These are phyloP conservation scores for Sinella curviseta DNA, from an alignment of 1,140 invertebrate genomes.

Conservation along the genomic window DNA sequence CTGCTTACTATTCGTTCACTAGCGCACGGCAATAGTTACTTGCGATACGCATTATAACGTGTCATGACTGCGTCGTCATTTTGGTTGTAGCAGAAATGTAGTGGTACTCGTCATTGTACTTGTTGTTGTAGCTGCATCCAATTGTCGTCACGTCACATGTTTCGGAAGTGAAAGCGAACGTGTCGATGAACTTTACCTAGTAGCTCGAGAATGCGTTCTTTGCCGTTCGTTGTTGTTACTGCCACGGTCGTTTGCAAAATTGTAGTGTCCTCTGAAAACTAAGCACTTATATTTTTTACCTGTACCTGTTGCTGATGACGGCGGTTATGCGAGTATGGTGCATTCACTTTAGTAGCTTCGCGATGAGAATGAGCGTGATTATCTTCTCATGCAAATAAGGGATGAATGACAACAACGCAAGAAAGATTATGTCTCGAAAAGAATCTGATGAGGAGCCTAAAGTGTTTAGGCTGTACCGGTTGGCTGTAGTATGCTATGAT, in stretches of 20 bases:
- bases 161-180: constrained; percentile 45
- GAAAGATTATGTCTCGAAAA: no score
- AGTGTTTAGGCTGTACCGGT: neutral
- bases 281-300: no score
- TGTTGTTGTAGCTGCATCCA: neutral
- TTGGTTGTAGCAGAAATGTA: neutral
- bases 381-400: constrained; percentile 15
- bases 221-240: neutral
- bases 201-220: neutral
- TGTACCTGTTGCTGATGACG: neutral
- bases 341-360: neutral
- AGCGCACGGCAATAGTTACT: no score
- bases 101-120: neutral
- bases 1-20: no score
- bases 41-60: neutral
- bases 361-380: neutral
- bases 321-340: neutral
- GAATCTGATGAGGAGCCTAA: neutral
- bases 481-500: no score
- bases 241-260: constrained; percentile 7
- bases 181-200: constrained; percentile 40
- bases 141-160: constrained; percentile 30
- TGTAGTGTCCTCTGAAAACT: neutral
- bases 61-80: neutral
- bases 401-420: neutral